Base-by-base conservation (phyloP, 2,888 invertebrate genomes). In the Hipparchia sbordonii region DNA sequence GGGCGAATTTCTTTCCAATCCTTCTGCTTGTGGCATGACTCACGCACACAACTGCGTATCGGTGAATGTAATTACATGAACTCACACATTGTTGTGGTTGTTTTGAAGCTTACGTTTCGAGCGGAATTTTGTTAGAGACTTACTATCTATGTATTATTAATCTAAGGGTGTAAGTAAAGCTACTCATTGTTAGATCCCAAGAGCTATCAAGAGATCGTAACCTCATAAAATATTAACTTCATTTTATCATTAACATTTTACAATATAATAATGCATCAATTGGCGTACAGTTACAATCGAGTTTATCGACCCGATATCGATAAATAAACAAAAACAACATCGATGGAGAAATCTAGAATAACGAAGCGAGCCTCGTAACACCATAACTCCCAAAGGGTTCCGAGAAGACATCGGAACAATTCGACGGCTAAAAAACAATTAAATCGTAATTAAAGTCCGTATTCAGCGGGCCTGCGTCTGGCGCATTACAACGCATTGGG, bases 381-480 rank as follows among this genome's bases (percentile, higher is more conserved):
- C 80, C 80, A 80, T 78, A 81, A 77, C 74, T 78, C 78, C 77
- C 77, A 75, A 78, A 80, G 77, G 74, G 79, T 92, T 92, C 93
- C 77, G 72, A 84, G 91, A 92, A 92, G 80, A 78, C 76, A 80
- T 61, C 79, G 80, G 79, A 88, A 88, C 87, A 87, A 88, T 89
- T 87, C 88, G 82, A 80, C 80, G 87, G 85, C 87, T 87, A 89
- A 91, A 91, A 85, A 92, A 91, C 89, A 91, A 93, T 92, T 93
- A 92, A 91, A 90, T 85, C 87, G 91, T 90, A 92, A 93, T 93
- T 92, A 92, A 89, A 85, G 84, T 79, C 87, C 89, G 88, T 89
- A 92, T 92, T 91, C 90, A 91, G 87, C 85, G 83, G 82, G 84
- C 79, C 80, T 90, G 89, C 87, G 87, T 81, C 78, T 77, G 39